Conservation (phyloP, 2,113 vertebrate species). For the Lepus timidus region DNA sequence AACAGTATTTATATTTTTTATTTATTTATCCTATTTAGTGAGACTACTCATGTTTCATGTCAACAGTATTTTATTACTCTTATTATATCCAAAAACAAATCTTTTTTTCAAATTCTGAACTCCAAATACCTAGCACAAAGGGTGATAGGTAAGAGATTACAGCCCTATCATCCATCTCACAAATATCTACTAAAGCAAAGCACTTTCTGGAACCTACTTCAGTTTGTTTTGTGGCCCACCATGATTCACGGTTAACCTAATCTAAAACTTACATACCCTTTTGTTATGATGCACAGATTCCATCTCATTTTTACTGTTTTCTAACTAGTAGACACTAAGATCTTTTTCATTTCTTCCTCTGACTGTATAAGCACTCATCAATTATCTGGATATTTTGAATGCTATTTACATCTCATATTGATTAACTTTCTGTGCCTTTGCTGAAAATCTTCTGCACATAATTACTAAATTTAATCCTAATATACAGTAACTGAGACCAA, state of each 20-base stretch:
- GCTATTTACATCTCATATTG: slow-evolving; percentile 24
- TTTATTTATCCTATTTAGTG: neutral
- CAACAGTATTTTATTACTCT: neutral
- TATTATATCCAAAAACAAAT: neutral
- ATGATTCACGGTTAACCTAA: neutral
- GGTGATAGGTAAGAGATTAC: neutral
- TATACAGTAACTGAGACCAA: slow-evolving; percentile 43
- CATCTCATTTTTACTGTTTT: slow-evolving; percentile 43
- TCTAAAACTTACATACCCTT: neutral
- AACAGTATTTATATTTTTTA: neutral
- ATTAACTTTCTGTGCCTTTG: slow-evolving; percentile 49
- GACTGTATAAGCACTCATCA: neutral
- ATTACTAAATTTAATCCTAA: slow-evolving; percentile 47
- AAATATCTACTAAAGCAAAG: slow-evolving; percentile 23
- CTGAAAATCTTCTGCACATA: slow-evolving; percentile 51
- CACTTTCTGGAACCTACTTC: neutral
- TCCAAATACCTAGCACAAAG: slow-evolving; percentile 27
- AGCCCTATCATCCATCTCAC: neutral
- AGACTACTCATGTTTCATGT: slow-evolving; percentile 4
- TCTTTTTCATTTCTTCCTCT: slow-evolving; percentile 18
- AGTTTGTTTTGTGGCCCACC: neutral
- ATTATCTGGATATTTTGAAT: slow-evolving; percentile 45
- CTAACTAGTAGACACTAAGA: neutral
- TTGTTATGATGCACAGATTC: neutral
- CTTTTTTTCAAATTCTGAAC: neutral